These are phyloP conservation scores for Eristalis intricaria DNA, from an alignment of 2,888 invertebrate species.

Conservation along the genomic window DNA sequence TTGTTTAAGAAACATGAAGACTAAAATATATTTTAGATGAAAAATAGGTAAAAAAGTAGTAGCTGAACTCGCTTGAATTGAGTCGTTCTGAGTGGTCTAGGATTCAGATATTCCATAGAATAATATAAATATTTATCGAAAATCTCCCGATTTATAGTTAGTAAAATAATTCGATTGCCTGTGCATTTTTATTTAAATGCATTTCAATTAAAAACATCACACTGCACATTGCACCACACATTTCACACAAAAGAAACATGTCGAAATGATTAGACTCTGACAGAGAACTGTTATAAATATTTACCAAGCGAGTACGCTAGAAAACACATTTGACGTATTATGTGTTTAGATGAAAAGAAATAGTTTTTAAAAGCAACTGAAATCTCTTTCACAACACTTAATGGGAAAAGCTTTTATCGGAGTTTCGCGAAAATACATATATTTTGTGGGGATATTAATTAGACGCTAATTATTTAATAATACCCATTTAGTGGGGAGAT, in stretches of 20 bases:
- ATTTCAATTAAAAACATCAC: not conserved
- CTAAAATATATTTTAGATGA: too few species aligned
- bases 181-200: not conserved
- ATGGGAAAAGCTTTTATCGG: slow-evolving; percentile 53
- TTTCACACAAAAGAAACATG: not conserved
- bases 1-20: too few species aligned
- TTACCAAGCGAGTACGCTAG: slow-evolving; percentile 44
- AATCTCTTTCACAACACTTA: slow-evolving; percentile 42
- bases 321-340: slow-evolving; percentile 43
- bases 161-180: too few species aligned
- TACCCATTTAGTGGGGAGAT: not conserved
- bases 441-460: slow-evolving; percentile 4
- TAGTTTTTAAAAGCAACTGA: slow-evolving; percentile 66
- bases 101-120: too few species aligned
- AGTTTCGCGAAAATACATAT: slow-evolving; percentile 42
- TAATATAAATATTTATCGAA: too few species aligned
- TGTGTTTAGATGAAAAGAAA: slow-evolving; percentile 39
- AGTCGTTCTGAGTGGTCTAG: too few species aligned
- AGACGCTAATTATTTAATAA: slow-evolving; percentile 3
- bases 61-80: too few species aligned
- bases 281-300: slow-evolving; percentile 46
- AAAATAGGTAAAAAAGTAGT: too few species aligned
- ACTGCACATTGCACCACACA: not conserved
- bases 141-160: too few species aligned
- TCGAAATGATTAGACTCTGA: not conserved